A percentile compares a stretch with the other conserved stretches of the same genome.
phyloP scores from a whole-genome alignment of 2,888 invertebrate species.

The Sturmia bella region DNA sequence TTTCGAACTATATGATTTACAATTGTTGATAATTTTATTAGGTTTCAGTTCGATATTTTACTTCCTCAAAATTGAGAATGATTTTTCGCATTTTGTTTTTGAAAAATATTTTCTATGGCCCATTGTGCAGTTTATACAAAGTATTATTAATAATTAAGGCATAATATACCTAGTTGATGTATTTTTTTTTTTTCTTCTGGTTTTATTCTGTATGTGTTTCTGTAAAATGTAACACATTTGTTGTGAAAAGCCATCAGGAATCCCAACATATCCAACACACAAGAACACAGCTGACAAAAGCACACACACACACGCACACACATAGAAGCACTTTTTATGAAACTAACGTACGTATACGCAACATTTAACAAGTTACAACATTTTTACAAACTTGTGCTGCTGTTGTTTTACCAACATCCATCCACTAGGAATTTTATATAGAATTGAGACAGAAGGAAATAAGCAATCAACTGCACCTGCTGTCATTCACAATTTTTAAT shows the following conservation, averaged over 20 bases:
- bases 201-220: neutral
- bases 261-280: constrained; percentile 41
- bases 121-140: constrained; percentile 26
- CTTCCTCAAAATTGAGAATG: too few relatives aligned
- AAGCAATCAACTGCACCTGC: constrained; percentile 78
- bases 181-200: constrained; percentile 7
- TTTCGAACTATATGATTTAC: too few relatives aligned
- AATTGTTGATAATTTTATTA: too few relatives aligned
- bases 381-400: constrained; percentile 6
- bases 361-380: constrained; percentile 46
- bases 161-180: constrained; percentile 44
- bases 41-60: too few relatives aligned
- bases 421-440: constrained; percentile 43
- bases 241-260: constrained; percentile 61
- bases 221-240: constrained; percentile 53
- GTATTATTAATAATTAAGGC: constrained; percentile 61
- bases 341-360: constrained; percentile 7
- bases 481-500: constrained; percentile 76
- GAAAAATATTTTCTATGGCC: neutral
- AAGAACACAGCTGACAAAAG: constrained; percentile 25
- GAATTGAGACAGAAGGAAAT: constrained; percentile 59
- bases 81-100: too few relatives aligned
- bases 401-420: constrained; percentile 24
- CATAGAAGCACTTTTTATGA: neutral
- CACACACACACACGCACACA: constrained; percentile 10